These are phyloP conservation scores for Anniella stebbinsi DNA, from an alignment of 2,797 vertebrate genomes.

Conservation along the genomic window DNA sequence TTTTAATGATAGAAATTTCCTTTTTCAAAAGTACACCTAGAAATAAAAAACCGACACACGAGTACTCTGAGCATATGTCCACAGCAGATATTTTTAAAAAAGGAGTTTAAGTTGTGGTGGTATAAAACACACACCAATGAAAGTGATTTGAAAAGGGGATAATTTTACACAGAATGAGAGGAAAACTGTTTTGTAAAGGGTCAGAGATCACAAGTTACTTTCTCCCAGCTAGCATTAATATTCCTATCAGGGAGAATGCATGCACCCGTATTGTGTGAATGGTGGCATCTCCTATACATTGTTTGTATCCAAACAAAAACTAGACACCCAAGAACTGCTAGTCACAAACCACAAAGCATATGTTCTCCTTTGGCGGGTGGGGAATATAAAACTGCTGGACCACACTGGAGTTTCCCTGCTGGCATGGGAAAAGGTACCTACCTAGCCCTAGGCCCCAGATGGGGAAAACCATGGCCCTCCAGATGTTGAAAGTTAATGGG, in stretches of 20 bases:
- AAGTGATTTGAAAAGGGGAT: background rate
- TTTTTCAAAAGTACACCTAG: background rate
- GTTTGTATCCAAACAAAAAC: background rate
- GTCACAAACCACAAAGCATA: background rate
- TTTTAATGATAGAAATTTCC: constrained; percentile 7
- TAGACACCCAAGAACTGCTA: background rate
- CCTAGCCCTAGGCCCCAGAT: background rate
- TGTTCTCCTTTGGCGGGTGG: background rate
- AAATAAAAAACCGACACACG: background rate
- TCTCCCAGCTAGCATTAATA: background rate
- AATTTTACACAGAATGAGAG: background rate
- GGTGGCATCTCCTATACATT: background rate
- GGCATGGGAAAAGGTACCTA: background rate
- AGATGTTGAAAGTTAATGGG: too few species aligned
- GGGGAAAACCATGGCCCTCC: too few species aligned
- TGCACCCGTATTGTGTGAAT: background rate
- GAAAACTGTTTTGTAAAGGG: background rate
- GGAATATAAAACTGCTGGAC: background rate
- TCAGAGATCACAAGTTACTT: background rate
- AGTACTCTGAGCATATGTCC: background rate
- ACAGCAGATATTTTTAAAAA: background rate
- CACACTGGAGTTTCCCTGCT: background rate
- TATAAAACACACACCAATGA: background rate
- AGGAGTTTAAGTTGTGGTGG: background rate
- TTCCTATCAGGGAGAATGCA: background rate